Percentiles rank a stretch among this genome's conserved stretches.
Conservation (phyloP, 2,888 invertebrate genomes). For the Candidula unifasciata region DNA sequence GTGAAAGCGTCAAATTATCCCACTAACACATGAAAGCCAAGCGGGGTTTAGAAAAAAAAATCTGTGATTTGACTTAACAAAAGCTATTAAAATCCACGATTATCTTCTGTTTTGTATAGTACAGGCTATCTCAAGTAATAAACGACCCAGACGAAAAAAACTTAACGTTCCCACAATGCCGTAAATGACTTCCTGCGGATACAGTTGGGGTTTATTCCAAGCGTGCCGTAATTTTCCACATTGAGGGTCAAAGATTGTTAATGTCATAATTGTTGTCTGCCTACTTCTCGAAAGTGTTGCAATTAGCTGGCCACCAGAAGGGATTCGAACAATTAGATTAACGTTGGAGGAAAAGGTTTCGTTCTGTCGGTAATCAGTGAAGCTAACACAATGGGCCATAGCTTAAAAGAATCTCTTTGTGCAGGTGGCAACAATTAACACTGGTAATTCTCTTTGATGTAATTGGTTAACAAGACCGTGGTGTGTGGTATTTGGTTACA, state of each 20-base stretch:
- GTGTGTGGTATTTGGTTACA: too few species aligned
- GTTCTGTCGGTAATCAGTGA: not conserved
- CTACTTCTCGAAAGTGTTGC: slow-evolving; percentile 1
- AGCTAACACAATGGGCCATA: not conserved
- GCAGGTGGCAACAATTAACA: slow-evolving; percentile 11
- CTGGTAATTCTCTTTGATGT: not conserved
- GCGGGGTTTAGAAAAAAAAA: not conserved
- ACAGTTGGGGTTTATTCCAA: not conserved
- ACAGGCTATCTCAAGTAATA: slow-evolving; percentile 11
- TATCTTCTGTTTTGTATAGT: not conserved
- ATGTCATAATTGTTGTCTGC: slow-evolving; percentile 37
- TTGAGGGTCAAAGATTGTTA: slow-evolving; percentile 8
- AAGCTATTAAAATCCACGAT: not conserved
- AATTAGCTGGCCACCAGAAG: not conserved
- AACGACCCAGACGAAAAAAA: not conserved
- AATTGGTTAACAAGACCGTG: not conserved
- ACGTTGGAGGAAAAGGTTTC: not conserved
- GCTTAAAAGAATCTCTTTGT: not conserved
- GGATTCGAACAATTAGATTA: not conserved
- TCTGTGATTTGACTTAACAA: not conserved
- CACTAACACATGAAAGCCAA: not conserved
- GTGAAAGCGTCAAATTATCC: slow-evolving; percentile 40
- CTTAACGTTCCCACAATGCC: not conserved
- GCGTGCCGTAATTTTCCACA: not conserved
- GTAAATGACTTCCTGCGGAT: slow-evolving; percentile 38